A percentile compares a stretch with the other conserved stretches of the same genome.
phyloP scores from a whole-genome alignment of 1,140 invertebrate species.

The Aphelenchoides besseyi region DNA sequence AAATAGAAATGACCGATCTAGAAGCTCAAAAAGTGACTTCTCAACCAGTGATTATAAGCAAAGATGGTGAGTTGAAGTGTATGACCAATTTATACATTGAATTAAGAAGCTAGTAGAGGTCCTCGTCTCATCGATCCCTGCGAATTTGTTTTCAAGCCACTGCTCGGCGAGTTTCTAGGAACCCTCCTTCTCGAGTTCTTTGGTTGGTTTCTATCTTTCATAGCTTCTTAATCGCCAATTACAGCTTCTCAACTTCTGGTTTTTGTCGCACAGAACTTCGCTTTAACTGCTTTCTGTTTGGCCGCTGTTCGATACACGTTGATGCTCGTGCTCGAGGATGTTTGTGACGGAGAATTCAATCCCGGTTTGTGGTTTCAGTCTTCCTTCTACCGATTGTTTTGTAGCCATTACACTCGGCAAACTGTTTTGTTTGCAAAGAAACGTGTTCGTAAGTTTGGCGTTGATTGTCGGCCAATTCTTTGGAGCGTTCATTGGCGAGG shows the following conservation, averaged over 20 bases:
- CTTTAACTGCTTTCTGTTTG: background rate
- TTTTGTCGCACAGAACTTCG: conserved; percentile 5
- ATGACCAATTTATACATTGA: no score
- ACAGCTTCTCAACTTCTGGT: background rate
- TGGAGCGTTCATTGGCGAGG: conserved; percentile 9
- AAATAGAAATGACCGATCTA: no score
- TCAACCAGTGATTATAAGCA: no score
- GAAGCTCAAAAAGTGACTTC: no score
- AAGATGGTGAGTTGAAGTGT: no score
- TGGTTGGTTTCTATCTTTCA: background rate
- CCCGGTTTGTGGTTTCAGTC: background rate
- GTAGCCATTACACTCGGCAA: conserved; percentile 1
- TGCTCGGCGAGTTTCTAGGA: conserved; percentile 10
- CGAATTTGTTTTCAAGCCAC: conserved; percentile 3
- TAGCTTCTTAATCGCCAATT: background rate
- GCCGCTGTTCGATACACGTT: background rate
- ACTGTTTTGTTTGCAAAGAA: conserved; percentile 1
- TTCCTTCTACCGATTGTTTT: background rate
- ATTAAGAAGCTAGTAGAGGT: no score
- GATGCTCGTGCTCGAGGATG: background rate
- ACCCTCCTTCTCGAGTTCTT: background rate
- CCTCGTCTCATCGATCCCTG: background rate
- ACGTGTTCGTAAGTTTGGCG: background rate
- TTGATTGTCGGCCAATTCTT: background rate
- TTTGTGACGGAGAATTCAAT: conserved; percentile 6